These are phyloP conservation scores for Nasonovia ribisnigri DNA, from an alignment of 2,888 invertebrate species.

Conservation along the genomic window DNA sequence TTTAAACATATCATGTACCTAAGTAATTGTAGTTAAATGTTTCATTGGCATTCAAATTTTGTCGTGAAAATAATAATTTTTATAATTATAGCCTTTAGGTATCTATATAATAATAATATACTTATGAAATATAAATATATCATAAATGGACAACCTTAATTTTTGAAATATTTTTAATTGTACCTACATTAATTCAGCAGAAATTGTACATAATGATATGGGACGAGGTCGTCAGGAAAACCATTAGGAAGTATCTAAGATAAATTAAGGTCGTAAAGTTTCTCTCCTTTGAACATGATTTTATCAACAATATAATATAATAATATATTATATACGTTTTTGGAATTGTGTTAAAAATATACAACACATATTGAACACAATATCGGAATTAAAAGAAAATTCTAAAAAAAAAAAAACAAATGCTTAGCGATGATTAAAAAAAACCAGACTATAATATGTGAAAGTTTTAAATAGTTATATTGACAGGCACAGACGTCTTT, in stretches of 20 bases:
- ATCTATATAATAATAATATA: neutral
- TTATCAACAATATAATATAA: neutral
- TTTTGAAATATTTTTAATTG: neutral
- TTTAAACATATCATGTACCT: neutral
- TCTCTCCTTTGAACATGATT: neutral
- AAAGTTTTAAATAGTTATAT: conserved; percentile 44
- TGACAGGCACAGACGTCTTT: conserved; percentile 3
- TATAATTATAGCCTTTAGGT: neutral
- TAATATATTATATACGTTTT: neutral
- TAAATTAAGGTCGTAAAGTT: conserved; percentile 25
- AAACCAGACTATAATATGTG: conserved; percentile 26
- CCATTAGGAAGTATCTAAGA: neutral
- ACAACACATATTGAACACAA: neutral
- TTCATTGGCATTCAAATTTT: neutral
- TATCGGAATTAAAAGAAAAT: neutral
- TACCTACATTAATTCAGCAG: neutral
- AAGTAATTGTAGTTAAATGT: neutral
- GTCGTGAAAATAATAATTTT: neutral
- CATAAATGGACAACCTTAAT: neutral
- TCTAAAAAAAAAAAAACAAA: neutral
- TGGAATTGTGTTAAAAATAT: neutral
- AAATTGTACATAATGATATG: neutral
- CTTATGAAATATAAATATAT: neutral
- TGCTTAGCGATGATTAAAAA: conserved; percentile 21
- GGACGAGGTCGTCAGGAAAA: conserved; percentile 17